phyloP scores from a whole-genome alignment of 2,113 vertebrate species.

The Sturnus vulgaris region DNA sequence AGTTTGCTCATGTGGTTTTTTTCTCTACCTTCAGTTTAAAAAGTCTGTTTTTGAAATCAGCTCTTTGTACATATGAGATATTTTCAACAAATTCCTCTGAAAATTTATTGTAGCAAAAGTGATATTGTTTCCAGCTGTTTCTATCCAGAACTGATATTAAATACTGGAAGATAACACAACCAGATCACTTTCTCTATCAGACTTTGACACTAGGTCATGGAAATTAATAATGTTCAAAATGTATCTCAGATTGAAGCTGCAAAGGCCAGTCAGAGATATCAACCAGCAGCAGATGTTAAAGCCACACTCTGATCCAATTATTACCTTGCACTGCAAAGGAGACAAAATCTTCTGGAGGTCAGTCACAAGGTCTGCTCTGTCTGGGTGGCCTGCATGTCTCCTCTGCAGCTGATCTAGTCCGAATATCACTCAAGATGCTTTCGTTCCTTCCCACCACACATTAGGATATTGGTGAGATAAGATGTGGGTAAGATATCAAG shows the following conservation, averaged over 20 bases:
- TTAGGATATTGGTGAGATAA: neutral
- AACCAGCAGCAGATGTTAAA: slow-evolving; percentile 61
- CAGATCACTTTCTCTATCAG: slow-evolving; percentile 46
- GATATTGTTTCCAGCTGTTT: slow-evolving; percentile 59
- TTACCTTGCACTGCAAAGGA: slow-evolving; percentile 17
- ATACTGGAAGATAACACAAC: slow-evolving; percentile 22
- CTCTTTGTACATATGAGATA: neutral
- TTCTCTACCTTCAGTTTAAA: neutral
- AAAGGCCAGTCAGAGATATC: neutral
- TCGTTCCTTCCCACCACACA: neutral
- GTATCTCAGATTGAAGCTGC: slow-evolving; percentile 20
- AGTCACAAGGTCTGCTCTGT: neutral
- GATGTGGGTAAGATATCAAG: neutral
- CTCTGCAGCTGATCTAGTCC: neutral
- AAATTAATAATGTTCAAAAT: slow-evolving; percentile 51
- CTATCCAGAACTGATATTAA: slow-evolving; percentile 37
- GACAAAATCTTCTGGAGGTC: slow-evolving; percentile 9
- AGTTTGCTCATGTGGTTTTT: neutral
- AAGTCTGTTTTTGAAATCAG: neutral
- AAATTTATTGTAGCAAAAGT: slow-evolving; percentile 29
- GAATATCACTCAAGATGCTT: neutral
- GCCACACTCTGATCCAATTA: slow-evolving; percentile 39
- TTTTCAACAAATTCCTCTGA: slow-evolving; percentile 49
- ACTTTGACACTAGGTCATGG: slow-evolving; percentile 22
- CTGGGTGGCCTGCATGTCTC: slow-evolving; percentile 43